phyloP scores from a whole-genome alignment of 2,797 vertebrate species.

The Channallabes apus region DNA sequence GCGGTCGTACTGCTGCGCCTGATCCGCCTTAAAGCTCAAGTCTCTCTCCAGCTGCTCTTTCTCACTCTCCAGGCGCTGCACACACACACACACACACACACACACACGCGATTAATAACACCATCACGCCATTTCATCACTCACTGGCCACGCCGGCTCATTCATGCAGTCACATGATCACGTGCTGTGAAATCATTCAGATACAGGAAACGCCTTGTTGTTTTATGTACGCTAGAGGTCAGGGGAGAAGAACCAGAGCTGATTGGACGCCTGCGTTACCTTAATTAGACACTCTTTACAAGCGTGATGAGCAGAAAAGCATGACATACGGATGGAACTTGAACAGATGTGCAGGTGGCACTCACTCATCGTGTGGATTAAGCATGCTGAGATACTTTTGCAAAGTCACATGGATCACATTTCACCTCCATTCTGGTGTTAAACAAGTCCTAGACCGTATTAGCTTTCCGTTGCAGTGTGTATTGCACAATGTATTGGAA shows the following conservation, averaged over 20 bases:
- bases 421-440: background rate
- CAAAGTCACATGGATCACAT: background rate
- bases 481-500: background rate
- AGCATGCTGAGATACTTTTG: background rate
- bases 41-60: slow-evolving; percentile 85
- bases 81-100: background rate
- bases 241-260: background rate
- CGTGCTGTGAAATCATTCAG: background rate
- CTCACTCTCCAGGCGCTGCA: slow-evolving; percentile 85
- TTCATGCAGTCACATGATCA: background rate
- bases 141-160: background rate
- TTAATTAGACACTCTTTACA: background rate
- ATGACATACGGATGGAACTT: no score
- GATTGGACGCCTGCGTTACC: background rate
- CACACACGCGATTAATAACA: background rate
- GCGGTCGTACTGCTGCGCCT: slow-evolving; percentile 86
- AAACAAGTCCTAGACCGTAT: background rate
- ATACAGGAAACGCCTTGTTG: background rate
- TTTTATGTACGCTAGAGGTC: background rate
- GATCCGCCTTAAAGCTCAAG: slow-evolving; percentile 85
- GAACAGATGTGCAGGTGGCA: no score
- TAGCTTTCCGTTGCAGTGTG: background rate
- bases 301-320: background rate
- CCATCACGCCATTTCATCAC: background rate
- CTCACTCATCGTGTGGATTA: background rate